phyloP scores from a whole-genome alignment of 2,113 vertebrate genomes.

The Syrrhaptes paradoxus region DNA sequence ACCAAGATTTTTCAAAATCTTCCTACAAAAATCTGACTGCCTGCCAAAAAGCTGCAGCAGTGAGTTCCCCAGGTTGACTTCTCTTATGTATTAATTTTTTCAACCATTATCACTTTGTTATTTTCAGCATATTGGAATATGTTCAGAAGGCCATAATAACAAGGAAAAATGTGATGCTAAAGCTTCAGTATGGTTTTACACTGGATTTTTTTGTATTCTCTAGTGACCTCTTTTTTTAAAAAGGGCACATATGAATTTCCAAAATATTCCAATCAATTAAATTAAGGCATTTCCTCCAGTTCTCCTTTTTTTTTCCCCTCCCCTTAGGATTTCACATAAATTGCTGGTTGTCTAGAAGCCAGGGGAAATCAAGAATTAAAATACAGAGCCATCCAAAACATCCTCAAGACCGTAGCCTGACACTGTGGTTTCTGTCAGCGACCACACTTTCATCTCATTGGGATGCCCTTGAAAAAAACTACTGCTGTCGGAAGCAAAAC shows the following conservation, averaged over 20 bases:
- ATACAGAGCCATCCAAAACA: conserved; percentile 62
- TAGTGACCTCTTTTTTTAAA: background rate
- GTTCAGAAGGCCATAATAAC: background rate
- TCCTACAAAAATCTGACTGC: background rate
- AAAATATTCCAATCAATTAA: background rate
- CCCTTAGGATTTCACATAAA: conserved; percentile 44
- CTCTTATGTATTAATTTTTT: background rate
- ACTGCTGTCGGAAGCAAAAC: conserved; percentile 35
- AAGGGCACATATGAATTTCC: background rate
- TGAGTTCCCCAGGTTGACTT: background rate
- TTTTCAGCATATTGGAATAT: background rate
- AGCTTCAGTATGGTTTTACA: background rate
- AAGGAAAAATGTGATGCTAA: background rate
- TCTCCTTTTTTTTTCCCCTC: background rate
- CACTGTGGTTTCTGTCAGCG: conserved; percentile 52
- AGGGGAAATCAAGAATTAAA: conserved; percentile 69
- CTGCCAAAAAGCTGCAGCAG: background rate
- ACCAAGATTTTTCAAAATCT: background rate
- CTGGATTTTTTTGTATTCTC: background rate
- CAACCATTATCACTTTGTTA: background rate
- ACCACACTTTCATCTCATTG: conserved; percentile 66
- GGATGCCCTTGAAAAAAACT: conserved; percentile 58
- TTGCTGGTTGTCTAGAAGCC: conserved; percentile 45
- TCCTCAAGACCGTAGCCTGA: conserved; percentile 34
- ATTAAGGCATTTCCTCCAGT: conserved; percentile 36